Base-by-base conservation (phyloP, 2,113 vertebrate species). In the Sakesphorus luctuosus region DNA sequence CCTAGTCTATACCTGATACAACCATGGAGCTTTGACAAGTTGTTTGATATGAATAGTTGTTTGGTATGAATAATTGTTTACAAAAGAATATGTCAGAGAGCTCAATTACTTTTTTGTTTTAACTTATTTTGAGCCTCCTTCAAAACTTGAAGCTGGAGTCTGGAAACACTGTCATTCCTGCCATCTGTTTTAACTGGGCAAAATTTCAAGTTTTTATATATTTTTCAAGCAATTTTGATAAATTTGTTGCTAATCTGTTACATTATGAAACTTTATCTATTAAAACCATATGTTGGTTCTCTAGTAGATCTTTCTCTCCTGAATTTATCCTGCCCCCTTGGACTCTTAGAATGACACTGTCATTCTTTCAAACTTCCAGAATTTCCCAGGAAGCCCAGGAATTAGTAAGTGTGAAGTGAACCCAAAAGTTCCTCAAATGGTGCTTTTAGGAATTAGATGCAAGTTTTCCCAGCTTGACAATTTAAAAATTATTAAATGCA, bases 151-250 rank as follows among this genome's bases (percentile, higher is more conserved):
- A 82, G 29, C 50, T 80, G 25, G 20, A 90, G 78, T 90, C 84
- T 89, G 71, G 90, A 94, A 97, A 96, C 89, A 93, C 66, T 79
- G 59, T 33, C 53, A 35, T 47, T 38, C 53, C 46, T 83, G 72
- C 93, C 96, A 96, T 96, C 94, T 97, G 95, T 87, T 91, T 90
- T 36, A 80, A 73, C 58, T 80, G 84, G 91, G 91, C 53, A 91
- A 95, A 96, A 76, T 24, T 24, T 93, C 91, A 91, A 28, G 19
- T 50, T 77, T 52, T 68, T 79, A 50, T 83, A 1, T 35, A 91
- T 85, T 90, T 94, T 83, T 19, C 9, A 93, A 88, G 50, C 85
- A 87, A 93, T 76, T 93, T 90, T 67, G 63, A 88, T 91, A 67
- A 84, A 94, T 68, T 29, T 89, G 16, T 62, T 89, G 66, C 44